These are phyloP conservation scores for Acronicta psi DNA, from an alignment of 2,888 invertebrate genomes.

Conservation along the genomic window DNA sequence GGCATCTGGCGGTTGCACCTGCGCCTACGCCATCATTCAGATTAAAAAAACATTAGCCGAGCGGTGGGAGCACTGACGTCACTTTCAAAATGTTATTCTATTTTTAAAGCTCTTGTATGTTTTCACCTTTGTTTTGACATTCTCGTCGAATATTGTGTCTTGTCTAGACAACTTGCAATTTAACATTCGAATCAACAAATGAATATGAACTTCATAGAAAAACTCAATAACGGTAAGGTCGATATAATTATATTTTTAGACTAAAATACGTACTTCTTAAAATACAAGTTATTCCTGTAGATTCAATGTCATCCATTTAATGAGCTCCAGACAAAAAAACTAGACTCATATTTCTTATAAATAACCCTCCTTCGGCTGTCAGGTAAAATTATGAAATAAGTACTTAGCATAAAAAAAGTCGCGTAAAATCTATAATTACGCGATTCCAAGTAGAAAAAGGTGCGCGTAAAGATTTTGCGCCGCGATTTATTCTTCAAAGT, in stretches of 20 bases:
- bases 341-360: slow-evolving; percentile 15
- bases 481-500: slow-evolving; percentile 35
- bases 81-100: neutral
- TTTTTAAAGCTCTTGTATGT: neutral
- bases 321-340: slow-evolving; percentile 1
- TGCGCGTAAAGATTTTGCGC: slow-evolving; percentile 31
- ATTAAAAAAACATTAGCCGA: slow-evolving; percentile 56
- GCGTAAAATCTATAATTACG: slow-evolving; percentile 53
- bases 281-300: too few species aligned
- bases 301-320: neutral
- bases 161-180: too few species aligned
- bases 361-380: too few species aligned
- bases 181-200: too few species aligned
- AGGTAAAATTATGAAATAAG: too few species aligned
- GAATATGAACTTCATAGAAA: too few species aligned
- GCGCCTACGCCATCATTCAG: slow-evolving; percentile 48
- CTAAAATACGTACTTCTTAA: too few species aligned
- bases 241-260: too few species aligned
- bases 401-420: slow-evolving; percentile 22
- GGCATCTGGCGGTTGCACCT: slow-evolving; percentile 59
- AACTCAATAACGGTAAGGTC: too few species aligned
- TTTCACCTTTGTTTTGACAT: neutral
- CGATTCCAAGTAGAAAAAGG: slow-evolving; percentile 30
- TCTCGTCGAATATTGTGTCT: too few species aligned
- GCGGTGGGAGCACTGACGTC: slow-evolving; percentile 24